These are phyloP conservation scores for Merluccius polli DNA, from an alignment of 2,797 vertebrate genomes.

Conservation along the genomic window DNA sequence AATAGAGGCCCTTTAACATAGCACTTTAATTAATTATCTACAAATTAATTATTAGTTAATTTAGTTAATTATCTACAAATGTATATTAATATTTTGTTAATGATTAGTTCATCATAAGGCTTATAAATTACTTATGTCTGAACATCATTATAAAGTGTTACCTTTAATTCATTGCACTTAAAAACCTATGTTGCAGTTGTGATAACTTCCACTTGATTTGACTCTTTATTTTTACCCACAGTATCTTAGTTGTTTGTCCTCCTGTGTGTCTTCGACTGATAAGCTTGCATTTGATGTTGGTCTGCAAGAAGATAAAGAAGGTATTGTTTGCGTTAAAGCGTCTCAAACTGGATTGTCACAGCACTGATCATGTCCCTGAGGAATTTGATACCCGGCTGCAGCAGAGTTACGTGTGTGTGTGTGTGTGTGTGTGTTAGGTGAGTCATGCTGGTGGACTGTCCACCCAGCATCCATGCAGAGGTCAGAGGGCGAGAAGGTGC, in stretches of 20 bases:
- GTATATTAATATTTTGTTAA: no score
- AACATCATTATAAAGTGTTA: no score
- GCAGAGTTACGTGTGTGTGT: slow-evolving; percentile 1
- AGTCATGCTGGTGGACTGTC: slow-evolving; percentile 95
- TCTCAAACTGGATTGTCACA: not conserved
- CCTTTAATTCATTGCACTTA: not conserved
- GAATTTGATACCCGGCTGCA: not conserved
- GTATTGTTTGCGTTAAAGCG: slow-evolving; percentile 52
- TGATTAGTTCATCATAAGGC: no score
- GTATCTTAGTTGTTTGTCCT: slow-evolving; percentile 90
- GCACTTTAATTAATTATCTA: no score
- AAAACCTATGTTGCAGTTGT: not conserved
- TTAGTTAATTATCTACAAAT: no score
- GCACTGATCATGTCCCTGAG: not conserved
- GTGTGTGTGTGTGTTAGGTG: slow-evolving; percentile 68
- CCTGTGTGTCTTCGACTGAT: slow-evolving; percentile 85
- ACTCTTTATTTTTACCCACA: slow-evolving; percentile 48
- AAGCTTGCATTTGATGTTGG: slow-evolving; percentile 95
- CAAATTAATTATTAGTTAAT: no score
- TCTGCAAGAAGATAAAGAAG: slow-evolving; percentile 84
- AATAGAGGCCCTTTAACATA: no score
- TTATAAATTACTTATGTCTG: no score
- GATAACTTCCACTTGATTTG: not conserved
- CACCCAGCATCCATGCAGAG: slow-evolving; percentile 94
- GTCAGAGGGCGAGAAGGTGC: slow-evolving; percentile 96